Base-by-base conservation (phyloP, 2,888 invertebrate species). In the Eledone cirrhosa region DNA sequence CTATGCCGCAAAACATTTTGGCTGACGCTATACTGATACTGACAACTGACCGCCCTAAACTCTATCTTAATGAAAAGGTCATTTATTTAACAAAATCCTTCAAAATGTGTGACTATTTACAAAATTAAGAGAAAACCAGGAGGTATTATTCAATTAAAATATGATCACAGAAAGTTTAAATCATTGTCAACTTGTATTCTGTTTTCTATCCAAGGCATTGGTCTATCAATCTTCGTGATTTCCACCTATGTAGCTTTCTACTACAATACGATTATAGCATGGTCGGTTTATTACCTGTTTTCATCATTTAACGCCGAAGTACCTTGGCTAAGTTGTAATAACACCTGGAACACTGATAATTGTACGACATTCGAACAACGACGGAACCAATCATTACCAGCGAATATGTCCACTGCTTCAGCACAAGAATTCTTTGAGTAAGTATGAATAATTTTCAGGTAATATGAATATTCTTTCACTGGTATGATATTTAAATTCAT, bases 211-310 rank as follows among this genome's bases (percentile, higher is more conserved):
- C 22, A 92, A 97, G 97, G 98, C 84, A 95, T 98, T 78, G 98
- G 98, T 78, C 96, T 97, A 91, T 97, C 97, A n/a, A 98, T 98
- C 90, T 97, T 97, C 79, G 83, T 91, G 53, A 98, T 99, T 87
- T 98, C 99, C 69, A 88, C 87, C 29, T 89, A 87, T 79, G 89
- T 90, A 78, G 88, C 89, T 81, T 97, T 97, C 95, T 98, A 97
- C 92, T 98, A 98, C 93, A 98, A 98, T 92, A 97, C 97, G 53
- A 96, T 98, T 90, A 97, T 98, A 88, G 96, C 97, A 77, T 98
- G 97, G 96, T 96, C 97, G 47, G 83, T 91, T 11, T 90, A 88
- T 81, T 91, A 89, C 83, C 85, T 91, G 79, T 84, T 91, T 80
- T 85, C 88, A 19, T 91, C 91, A 3, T 89, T 91, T 83, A 82